Evolutionary conservation across 1,140 invertebrate genomes (phyloP).

Genomic region (Micrasema minimum): DNA sequence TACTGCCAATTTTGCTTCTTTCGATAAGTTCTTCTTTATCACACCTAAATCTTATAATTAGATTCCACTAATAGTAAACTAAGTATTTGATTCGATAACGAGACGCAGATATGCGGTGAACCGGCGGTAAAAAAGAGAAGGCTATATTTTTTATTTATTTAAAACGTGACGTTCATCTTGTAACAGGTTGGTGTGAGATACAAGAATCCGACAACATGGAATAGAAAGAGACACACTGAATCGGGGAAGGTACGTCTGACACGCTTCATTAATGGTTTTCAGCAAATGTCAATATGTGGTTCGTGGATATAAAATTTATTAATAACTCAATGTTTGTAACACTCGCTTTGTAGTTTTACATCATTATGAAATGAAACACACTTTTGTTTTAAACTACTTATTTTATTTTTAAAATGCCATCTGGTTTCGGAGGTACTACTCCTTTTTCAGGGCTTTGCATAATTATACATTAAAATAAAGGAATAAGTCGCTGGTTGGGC

Average conservation of each 20-base stretch:
- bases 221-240: constrained; percentile 13
- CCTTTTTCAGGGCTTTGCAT: too few relatives aligned
- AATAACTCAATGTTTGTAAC: too few relatives aligned
- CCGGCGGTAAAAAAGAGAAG: not conserved
- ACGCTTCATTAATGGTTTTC: constrained; percentile 28
- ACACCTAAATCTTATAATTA: not conserved
- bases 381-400: too few relatives aligned
- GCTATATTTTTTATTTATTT: not conserved
- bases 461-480: too few relatives aligned
- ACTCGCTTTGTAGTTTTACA: too few relatives aligned
- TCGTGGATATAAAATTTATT: too few relatives aligned
- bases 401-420: too few relatives aligned
- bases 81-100: not conserved
- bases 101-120: not conserved
- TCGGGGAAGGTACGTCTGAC: constrained; percentile 19
- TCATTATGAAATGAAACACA: too few relatives aligned
- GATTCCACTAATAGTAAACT: constrained; percentile 2
- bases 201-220: not conserved
- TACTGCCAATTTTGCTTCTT: too few relatives aligned
- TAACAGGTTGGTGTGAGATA: constrained; percentile 33
- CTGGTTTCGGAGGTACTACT: too few relatives aligned
- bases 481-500: too few relatives aligned
- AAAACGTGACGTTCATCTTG: constrained; percentile 22
- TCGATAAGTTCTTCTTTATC: too few relatives aligned
- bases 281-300: constrained; percentile 7